Conservation (phyloP, 2,888 invertebrate genomes). For the Diabrotica balteata region DNA sequence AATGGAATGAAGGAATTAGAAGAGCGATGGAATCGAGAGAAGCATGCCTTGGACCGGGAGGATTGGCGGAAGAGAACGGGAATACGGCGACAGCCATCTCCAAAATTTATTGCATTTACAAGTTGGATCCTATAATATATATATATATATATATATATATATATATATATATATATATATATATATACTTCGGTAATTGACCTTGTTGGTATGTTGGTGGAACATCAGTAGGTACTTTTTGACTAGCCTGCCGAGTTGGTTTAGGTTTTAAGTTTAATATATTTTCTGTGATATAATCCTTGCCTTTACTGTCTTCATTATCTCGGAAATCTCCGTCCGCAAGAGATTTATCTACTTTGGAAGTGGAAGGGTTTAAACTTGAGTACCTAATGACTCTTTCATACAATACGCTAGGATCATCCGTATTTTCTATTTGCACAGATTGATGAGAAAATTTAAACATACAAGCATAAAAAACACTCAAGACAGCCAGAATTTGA, state of each 20-base stretch:
- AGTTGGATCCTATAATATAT: too few species aligned
- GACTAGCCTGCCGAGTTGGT: constrained; percentile 58
- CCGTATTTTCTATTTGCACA: constrained; percentile 56
- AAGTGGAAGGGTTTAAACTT: constrained; percentile 39
- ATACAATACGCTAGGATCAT: constrained; percentile 52
- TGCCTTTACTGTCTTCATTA: constrained; percentile 34
- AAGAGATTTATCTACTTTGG: constrained; percentile 27
- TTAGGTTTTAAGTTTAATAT: constrained; percentile 51
- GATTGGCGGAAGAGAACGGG: too few species aligned
- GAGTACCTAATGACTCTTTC: constrained; percentile 56
- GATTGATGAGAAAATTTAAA: constrained; percentile 48
- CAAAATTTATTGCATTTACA: too few species aligned
- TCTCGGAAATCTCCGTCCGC: constrained; percentile 26
- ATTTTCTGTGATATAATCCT: constrained; percentile 56
- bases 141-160: too few species aligned
- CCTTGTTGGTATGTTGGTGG: constrained; percentile 68
- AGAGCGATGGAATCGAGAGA: too few species aligned
- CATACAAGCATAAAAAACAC: too few species aligned
- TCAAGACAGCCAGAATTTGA: too few species aligned
- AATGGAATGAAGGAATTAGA: too few species aligned
- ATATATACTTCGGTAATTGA: constrained; percentile 72
- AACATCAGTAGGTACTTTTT: constrained; percentile 56
- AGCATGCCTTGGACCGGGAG: too few species aligned
- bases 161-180: too few species aligned
- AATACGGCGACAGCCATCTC: too few species aligned